Evolutionary conservation across 2,888 invertebrate genomes (phyloP), one percentile per base, ranked within the genome.

Genomic region (Zeuzera pyrina): DNA sequence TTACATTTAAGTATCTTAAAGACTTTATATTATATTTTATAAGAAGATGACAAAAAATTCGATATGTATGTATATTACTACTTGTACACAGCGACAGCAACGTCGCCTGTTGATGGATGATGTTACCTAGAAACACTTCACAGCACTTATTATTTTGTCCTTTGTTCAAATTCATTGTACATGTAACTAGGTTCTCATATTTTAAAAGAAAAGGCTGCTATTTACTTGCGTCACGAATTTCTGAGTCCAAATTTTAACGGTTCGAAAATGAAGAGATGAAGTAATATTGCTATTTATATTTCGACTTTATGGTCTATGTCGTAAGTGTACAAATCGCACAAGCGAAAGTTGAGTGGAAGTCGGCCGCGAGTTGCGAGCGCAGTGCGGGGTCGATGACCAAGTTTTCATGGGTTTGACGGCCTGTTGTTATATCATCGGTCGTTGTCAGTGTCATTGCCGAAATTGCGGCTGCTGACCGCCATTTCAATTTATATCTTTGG

Each of bases 381-480:
- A 42, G 46, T 53, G 57, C 68, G 66, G 84, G 84, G 73, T 84
- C 83, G 83, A 83, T 74, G 84, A 78, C 84, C 84, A 83, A 81
- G 66, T 84, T 84, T 84, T 83, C 81, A 79, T 76, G 76, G 57
- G 81, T 81, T 81, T 83, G 84, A 81, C 81, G 79, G 81, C 77
- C 73, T 72, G 73, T 66, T 73, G 78, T 83, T 84, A 84, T 83
- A 81, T 83, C 83, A 83, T 70, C 79, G 76, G 65, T 63, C 68
- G 73, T 66, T 72, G 79, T 81, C 83, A 81, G 78, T 84, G 84
- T 83, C 84, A 84, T 78, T 84, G 84, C 83, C 84, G 77, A 84
- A 84, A 72, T 63, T 54, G 52, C 63, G 57, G 48, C 41, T 47
- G 45, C 39, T 39, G 34, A 39, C 41, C 49, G 45, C 52, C 61